Evolutionary conservation across 1,140 invertebrate species (phyloP), one percentile per base, ranked within the genome.

Genomic region (Geopemphigus sp.): DNA sequence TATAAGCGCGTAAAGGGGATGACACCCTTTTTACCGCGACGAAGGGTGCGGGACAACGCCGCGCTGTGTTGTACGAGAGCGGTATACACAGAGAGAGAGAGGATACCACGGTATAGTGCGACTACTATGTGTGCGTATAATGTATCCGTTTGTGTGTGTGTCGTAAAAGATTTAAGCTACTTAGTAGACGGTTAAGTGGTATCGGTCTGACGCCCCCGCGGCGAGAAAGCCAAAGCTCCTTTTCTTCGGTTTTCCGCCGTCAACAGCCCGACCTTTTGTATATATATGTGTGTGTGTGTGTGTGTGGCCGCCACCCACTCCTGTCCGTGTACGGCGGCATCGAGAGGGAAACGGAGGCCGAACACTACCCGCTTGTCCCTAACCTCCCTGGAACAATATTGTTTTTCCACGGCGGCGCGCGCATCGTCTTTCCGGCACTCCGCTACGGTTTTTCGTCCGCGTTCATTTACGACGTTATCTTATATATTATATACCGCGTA

Each of bases 131-230:
- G 61, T 2, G 29, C 1, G 63, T 0, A 14, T n/a, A n/a, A n/a
- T n/a, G n/a, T n/a, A n/a, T n/a, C n/a, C n/a, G n/a, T n/a, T n/a
- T 45, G 29, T 26, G 47, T 22, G 59, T 32, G 45, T 39, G 26
- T 73, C 70, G 70, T 59, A 76, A 78, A 78, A 78, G 57, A 78
- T 61, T 78, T 78, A 78, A 78, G 74, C 74, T 78, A 78, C 74
- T 78, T 78, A 78, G 74, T 63, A 78, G 74, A 78, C 56, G 74
- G 74, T 78, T 78, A 78, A 78, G 74, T 78, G 74, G 74, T 78
- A 78, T 78, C 74, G 74, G 74, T 78, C 74, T 61, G 74, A 78
- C 74, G 74, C 74, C 74, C 74, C 56, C 57, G 72, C 57, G 57
- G 74, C 39, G 74, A 39, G 32, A 61, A 50, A 61, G 12, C 74